Percentiles rank a stretch among this genome's conserved stretches.
Evolutionary conservation across 2,113 vertebrate species (phyloP).

Genomic region (Chaetura pelagica): DNA sequence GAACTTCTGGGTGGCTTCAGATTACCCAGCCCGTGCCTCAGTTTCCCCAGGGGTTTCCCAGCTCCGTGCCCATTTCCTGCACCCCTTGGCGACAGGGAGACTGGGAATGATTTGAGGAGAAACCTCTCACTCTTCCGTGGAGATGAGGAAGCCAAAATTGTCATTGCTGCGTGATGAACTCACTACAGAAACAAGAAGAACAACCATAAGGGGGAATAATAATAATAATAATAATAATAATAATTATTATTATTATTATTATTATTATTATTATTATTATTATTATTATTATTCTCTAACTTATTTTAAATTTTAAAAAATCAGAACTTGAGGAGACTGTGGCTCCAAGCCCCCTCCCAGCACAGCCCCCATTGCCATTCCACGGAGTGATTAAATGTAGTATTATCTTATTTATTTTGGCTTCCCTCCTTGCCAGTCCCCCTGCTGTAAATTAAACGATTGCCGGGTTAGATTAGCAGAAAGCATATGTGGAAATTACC

Average conservation of each 20-base stretch:
- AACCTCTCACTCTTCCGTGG: background rate
- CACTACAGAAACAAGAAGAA: background rate
- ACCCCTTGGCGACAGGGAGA: background rate
- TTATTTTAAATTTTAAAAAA: background rate
- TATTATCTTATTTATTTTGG: conserved; percentile 78
- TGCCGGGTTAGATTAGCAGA: conserved; percentile 61
- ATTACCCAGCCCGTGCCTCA: background rate
- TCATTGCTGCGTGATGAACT: fast-evolving
- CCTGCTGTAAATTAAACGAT: conserved; percentile 73
- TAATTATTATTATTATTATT: background rate
- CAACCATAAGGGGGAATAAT: background rate
- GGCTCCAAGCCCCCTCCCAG: background rate
- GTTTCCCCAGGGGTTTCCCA: background rate
- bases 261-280: no score
- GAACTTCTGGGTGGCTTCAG: no score
- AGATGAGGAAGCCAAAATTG: background rate
- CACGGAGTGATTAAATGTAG: conserved; percentile 38
- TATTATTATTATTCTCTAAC: background rate
- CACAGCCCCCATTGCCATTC: conserved; percentile 7
- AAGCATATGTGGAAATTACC: conserved; percentile 79
- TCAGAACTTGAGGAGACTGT: background rate
- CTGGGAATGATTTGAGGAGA: background rate
- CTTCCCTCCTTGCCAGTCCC: conserved; percentile 68
- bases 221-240: no score
- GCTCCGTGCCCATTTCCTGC: background rate